Evolutionary conservation across 2,113 vertebrate species (phyloP).

Genomic region (Gorsachius goisagi): DNA sequence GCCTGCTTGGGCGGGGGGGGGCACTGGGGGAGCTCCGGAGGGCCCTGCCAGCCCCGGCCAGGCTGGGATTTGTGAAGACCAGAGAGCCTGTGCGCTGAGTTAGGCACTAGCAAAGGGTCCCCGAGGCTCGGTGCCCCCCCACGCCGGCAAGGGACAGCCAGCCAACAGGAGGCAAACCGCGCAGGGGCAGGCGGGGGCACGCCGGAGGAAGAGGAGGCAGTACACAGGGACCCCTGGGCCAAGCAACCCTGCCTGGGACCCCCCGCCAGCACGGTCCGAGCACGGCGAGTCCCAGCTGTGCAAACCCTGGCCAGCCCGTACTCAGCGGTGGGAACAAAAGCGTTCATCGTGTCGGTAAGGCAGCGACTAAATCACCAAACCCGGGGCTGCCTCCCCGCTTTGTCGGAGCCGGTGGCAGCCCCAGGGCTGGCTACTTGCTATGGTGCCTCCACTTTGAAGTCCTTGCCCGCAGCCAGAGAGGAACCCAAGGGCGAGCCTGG

Average conservation of each 20-base stretch:
- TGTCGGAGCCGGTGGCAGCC: not conserved
- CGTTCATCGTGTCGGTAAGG: not conserved
- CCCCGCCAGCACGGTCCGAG: not conserved
- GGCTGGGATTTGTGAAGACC: too few species aligned
- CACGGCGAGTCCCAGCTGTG: not conserved
- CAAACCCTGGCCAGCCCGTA: accelerated
- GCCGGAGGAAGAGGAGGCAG: not conserved
- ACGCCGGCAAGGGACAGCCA: not conserved
- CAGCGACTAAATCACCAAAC: not conserved
- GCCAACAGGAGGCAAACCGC: accelerated
- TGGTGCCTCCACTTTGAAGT: not conserved
- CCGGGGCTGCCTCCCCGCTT: not conserved
- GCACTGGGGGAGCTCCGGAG: too few species aligned
- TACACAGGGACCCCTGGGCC: not conserved
- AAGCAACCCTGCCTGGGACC: not conserved
- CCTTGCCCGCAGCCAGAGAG: not conserved
- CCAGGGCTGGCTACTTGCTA: not conserved
- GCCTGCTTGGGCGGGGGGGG: too few species aligned
- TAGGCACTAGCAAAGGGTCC: not conserved
- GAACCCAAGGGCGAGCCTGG: not conserved
- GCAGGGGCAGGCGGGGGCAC: accelerated
- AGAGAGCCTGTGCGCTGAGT: not conserved
- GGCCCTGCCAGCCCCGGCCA: too few species aligned
- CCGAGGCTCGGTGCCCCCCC: not conserved
- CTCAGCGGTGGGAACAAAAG: not conserved